Conservation (phyloP, 1,140 invertebrate species). For the Drosophila nebulosa region DNA sequence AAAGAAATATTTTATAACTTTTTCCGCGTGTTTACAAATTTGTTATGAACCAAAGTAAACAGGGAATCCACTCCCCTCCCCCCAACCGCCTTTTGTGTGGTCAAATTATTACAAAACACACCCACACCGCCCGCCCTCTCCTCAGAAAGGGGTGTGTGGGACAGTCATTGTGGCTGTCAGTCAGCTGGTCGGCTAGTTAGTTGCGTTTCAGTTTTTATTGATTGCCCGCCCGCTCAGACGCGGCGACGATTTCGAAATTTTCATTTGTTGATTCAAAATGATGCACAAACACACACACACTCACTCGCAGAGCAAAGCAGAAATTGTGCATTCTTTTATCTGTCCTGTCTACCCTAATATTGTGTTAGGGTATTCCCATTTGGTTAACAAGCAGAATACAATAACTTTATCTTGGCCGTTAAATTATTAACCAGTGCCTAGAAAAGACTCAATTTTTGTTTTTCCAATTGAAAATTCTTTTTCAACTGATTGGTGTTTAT, state of each 20-base stretch:
- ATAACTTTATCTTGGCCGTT: no score
- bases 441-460: no score
- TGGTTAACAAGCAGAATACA: no score
- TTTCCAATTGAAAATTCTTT: no score
- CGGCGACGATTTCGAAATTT: conserved; percentile 51
- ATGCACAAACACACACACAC: not conserved
- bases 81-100: conserved; percentile 1
- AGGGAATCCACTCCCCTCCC: not conserved
- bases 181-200: not conserved
- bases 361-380: not conserved
- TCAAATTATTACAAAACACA: conserved; percentile 48
- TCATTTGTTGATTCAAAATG: conserved; percentile 46
- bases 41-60: conserved; percentile 14
- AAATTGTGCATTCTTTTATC: conserved; percentile 43
- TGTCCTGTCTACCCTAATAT: not conserved
- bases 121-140: not conserved
- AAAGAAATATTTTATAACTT: conserved; percentile 46
- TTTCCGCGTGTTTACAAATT: conserved; percentile 41
- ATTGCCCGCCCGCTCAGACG: conserved; percentile 52
- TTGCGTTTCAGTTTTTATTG: conserved; percentile 40
- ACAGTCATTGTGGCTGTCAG: not conserved
- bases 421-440: no score
- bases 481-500: not conserved
- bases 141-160: not conserved
- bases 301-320: conserved; percentile 21